phyloP scores from a whole-genome alignment of 2,888 invertebrate genomes.

The Melanostoma mellinum region DNA sequence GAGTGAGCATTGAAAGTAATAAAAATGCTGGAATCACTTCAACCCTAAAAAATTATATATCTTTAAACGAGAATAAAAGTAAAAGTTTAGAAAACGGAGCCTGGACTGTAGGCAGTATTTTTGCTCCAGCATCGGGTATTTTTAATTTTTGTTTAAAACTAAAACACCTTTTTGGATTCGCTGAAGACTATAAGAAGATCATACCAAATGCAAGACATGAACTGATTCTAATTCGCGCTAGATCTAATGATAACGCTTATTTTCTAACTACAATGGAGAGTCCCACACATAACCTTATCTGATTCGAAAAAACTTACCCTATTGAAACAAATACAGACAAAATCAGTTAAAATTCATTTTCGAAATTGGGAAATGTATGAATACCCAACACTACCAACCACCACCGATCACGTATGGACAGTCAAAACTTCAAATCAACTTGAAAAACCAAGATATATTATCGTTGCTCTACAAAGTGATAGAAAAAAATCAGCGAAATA shows the following conservation, averaged over 20 bases:
- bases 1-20: constrained; percentile 75
- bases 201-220: constrained; percentile 79
- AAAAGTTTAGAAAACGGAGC: constrained; percentile 74
- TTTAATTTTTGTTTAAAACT: constrained; percentile 75
- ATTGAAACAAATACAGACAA: constrained; percentile 42
- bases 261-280: constrained; percentile 27
- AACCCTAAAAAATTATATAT: constrained; percentile 77
- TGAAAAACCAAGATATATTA: constrained; percentile 79
- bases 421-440: constrained; percentile 77
- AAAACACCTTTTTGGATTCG: constrained; percentile 76
- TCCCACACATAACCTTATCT: constrained; percentile 48
- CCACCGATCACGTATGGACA: constrained; percentile 77
- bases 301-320: constrained; percentile 45
- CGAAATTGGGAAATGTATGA: constrained; percentile 64
- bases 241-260: constrained; percentile 68
- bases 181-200: constrained; percentile 79
- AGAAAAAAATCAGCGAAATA: constrained; percentile 75
- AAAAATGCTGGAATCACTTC: constrained; percentile 69
- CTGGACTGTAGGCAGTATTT: constrained; percentile 52
- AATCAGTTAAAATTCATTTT: constrained; percentile 51
- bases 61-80: constrained; percentile 74
- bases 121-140: not conserved
- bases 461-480: constrained; percentile 79
- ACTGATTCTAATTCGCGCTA: constrained; percentile 75
- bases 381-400: constrained; percentile 74